Percentiles rank a stretch among this genome's conserved stretches.
These are phyloP conservation scores for Corythaeola cristata DNA, from an alignment of 2,113 vertebrate genomes.

Conservation along the genomic window DNA sequence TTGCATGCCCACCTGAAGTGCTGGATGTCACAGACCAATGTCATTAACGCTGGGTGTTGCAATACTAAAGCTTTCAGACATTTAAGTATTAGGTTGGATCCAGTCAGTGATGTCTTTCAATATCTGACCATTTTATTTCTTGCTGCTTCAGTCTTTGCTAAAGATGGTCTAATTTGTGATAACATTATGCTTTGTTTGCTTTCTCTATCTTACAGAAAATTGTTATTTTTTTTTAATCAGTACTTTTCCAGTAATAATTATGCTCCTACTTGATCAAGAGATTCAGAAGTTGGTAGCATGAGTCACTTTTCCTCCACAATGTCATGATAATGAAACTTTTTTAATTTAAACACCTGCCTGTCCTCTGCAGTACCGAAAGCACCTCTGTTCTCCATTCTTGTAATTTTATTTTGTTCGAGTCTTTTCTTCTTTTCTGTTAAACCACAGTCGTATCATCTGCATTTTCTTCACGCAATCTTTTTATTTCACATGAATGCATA, in stretches of 20 bases:
- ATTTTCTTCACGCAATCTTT: background rate
- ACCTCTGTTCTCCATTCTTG: background rate
- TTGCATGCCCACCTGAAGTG: background rate
- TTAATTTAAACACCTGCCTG: slow-evolving; percentile 2
- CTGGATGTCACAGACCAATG: background rate
- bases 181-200: background rate
- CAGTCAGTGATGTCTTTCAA: background rate
- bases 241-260: background rate
- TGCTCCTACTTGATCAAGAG: background rate
- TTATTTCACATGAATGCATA: background rate
- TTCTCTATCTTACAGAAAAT: background rate
- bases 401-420: background rate
- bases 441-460: background rate
- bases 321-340: background rate
- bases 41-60: background rate
- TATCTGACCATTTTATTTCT: slow-evolving; percentile 11
- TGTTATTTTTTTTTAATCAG: background rate
- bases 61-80: background rate
- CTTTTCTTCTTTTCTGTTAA: background rate
- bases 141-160: background rate
- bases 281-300: background rate
- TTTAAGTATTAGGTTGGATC: background rate
- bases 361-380: background rate
- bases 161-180: background rate
- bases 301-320: background rate